phyloP scores from a whole-genome alignment of 2,888 invertebrate species.

The Ochropleura leucogaster region DNA sequence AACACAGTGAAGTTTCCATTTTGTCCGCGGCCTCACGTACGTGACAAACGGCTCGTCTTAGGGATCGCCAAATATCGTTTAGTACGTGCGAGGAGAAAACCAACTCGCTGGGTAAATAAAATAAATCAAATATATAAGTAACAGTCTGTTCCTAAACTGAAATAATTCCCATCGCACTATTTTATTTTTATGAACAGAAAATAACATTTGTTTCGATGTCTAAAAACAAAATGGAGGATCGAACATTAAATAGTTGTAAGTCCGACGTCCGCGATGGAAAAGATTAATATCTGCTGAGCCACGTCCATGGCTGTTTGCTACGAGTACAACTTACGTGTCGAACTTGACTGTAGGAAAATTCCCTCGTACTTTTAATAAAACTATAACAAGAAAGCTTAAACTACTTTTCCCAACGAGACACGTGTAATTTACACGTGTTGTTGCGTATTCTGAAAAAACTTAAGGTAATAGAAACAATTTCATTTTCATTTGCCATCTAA shows the following conservation, averaged over 20 bases:
- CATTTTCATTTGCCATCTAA: slow-evolving; percentile 22
- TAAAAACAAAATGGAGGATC: slow-evolving; percentile 58
- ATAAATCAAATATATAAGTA: slow-evolving; percentile 89
- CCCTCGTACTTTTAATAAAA: slow-evolving; percentile 42
- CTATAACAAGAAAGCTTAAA: slow-evolving; percentile 10
- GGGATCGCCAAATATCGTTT: slow-evolving; percentile 91
- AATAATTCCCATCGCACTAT: slow-evolving; percentile 76
- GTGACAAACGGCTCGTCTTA: slow-evolving; percentile 90
- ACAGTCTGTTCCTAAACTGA: slow-evolving; percentile 85
- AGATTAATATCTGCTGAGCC: slow-evolving; percentile 61
- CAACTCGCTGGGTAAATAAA: slow-evolving; percentile 88
- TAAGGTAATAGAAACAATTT: slow-evolving; percentile 10
- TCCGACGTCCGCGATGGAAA: slow-evolving; percentile 37
- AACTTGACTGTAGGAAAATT: slow-evolving; percentile 48
- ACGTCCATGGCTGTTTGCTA: slow-evolving; percentile 34
- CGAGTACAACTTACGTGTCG: slow-evolving; percentile 43
- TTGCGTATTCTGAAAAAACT: not conserved
- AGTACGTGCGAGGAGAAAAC: slow-evolving; percentile 89
- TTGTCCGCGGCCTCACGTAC: slow-evolving; percentile 88
- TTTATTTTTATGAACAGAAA: slow-evolving; percentile 73
- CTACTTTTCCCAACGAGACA: slow-evolving; percentile 1
- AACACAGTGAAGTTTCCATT: slow-evolving; percentile 87
- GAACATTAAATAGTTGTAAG: slow-evolving; percentile 56
- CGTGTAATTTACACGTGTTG: slow-evolving; percentile 11
- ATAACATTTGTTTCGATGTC: slow-evolving; percentile 62